Percentiles rank a stretch among this genome's conserved stretches.
phyloP scores from a whole-genome alignment of 2,113 vertebrate genomes.

The Motacilla tschutschensis region DNA sequence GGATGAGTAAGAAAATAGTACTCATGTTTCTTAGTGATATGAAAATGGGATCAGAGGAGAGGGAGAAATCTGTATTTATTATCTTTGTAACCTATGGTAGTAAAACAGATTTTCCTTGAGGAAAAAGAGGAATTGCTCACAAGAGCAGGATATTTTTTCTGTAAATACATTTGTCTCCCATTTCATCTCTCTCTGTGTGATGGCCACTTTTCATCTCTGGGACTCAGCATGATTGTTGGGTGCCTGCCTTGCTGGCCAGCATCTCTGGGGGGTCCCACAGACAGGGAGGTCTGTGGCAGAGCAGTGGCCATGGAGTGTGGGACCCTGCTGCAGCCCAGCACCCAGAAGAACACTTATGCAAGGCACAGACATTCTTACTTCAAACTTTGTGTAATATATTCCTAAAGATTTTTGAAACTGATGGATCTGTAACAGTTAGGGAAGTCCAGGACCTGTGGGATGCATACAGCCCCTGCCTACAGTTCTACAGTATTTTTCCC shows the following conservation, averaged over 20 bases:
- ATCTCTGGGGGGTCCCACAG: not conserved
- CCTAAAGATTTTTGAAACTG: not conserved
- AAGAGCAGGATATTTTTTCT: not conserved
- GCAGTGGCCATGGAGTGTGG: not conserved
- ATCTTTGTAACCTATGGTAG: not conserved
- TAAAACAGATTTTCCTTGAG: not conserved
- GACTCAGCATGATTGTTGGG: not conserved
- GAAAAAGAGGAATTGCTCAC: not conserved
- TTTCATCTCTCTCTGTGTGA: not conserved
- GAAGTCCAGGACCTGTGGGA: not conserved
- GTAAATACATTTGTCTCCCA: not conserved
- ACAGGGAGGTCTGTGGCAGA: rapidly evolving
- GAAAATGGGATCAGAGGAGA: not conserved
- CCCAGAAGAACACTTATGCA: not conserved
- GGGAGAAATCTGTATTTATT: not conserved
- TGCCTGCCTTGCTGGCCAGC: not conserved
- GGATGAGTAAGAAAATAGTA: not conserved
- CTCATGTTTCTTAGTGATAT: not conserved
- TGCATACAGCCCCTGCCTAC: not conserved
- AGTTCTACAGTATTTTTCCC: not conserved
- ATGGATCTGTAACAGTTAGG: not conserved
- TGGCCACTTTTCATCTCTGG: not conserved
- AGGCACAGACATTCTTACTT: not conserved
- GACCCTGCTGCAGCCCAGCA: not conserved
- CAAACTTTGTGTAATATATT: not conserved